These are phyloP conservation scores for Brachionus manjavacas DNA, from an alignment of 1,140 invertebrate genomes.

Conservation along the genomic window DNA sequence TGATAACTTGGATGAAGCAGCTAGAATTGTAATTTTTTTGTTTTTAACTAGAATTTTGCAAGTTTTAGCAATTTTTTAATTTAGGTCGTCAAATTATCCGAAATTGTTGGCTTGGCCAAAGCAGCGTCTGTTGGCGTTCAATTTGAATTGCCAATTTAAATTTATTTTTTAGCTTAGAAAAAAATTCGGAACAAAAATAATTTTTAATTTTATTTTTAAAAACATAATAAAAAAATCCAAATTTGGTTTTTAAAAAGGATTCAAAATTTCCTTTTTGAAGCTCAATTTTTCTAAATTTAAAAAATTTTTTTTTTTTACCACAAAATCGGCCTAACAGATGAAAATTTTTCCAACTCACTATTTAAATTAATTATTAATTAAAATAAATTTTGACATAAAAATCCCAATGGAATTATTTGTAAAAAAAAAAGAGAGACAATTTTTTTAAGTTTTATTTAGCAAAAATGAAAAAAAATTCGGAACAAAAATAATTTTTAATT, in stretches of 20 bases:
- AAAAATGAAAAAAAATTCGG: no score
- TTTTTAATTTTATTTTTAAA: not conserved
- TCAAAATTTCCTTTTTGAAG: not conserved
- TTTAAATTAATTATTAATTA: no score
- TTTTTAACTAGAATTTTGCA: not conserved
- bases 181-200: not conserved
- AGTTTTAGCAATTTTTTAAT: not conserved
- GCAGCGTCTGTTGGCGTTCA: slow-evolving; percentile 40
- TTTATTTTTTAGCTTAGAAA: not conserved
- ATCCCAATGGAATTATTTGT: no score
- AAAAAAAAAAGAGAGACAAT: no score
- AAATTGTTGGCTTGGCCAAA: slow-evolving; percentile 41
- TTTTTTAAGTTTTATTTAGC: not conserved
- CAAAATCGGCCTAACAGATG: no score
- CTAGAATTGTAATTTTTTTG: slow-evolving; percentile 36
- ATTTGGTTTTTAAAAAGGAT: not conserved
- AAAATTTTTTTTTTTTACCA: no score
- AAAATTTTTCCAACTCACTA: no score
- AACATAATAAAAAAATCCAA: not conserved
- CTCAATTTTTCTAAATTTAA: not conserved
- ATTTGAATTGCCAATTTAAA: slow-evolving; percentile 43
- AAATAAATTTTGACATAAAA: no score
- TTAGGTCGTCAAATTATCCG: slow-evolving; percentile 40
- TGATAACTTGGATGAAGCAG: slow-evolving; percentile 42
- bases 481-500: not conserved